Percentiles rank a stretch among this genome's conserved stretches.
Conservation (phyloP, 2,888 invertebrate genomes). For the Anorthoa munda region DNA sequence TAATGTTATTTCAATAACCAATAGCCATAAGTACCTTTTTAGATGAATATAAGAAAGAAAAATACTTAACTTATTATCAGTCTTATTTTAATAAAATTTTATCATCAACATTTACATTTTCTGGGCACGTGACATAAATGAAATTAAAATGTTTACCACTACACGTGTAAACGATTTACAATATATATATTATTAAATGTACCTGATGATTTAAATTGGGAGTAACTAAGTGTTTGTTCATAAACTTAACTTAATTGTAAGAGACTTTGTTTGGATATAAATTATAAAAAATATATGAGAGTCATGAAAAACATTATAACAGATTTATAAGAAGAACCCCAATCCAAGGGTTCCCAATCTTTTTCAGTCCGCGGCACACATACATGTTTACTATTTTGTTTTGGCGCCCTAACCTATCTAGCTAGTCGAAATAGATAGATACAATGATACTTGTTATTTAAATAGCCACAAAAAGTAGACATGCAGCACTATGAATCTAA, state of each 20-base stretch:
- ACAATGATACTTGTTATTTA: no score
- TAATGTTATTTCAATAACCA: conserved; percentile 63
- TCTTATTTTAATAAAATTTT: not conserved
- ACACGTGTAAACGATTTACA: not conserved
- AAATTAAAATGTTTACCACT: not conserved
- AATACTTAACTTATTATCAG: not conserved
- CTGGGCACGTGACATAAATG: not conserved
- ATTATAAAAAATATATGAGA: no score
- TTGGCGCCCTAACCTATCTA: no score
- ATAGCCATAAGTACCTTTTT: conserved; percentile 49
- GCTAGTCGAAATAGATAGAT: no score
- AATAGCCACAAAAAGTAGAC: no score
- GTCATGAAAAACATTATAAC: no score
- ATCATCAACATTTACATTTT: not conserved
- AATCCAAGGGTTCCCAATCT: no score
- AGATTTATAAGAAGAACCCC: not conserved
- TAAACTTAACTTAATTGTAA: not conserved
- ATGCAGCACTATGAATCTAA: no score
- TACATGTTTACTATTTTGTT: not conserved
- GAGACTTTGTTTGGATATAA: not conserved
- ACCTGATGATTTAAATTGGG: not conserved
- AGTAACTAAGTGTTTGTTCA: not conserved
- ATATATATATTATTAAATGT: not conserved
- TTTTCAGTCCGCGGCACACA: not conserved
- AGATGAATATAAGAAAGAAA: not conserved